phyloP scores from a whole-genome alignment of 2,888 invertebrate genomes.

The Entomobrya multifasciata region DNA sequence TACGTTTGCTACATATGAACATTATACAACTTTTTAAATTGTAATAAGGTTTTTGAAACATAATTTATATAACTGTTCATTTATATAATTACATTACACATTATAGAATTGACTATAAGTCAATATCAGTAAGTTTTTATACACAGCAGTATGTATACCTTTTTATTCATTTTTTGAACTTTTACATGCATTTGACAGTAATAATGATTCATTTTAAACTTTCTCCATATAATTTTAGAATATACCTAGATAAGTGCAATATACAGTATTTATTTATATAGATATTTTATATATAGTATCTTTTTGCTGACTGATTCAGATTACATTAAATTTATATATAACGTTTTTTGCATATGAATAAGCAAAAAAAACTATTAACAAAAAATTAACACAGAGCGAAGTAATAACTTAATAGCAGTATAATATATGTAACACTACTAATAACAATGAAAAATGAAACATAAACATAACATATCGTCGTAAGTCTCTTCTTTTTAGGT shows the following conservation, averaged over 20 bases:
- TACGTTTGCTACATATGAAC: too few species aligned
- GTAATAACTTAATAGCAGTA: neutral
- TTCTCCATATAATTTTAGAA: too few species aligned
- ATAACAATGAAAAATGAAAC: slow-evolving; percentile 19
- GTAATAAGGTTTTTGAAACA: too few species aligned
- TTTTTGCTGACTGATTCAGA: slow-evolving; percentile 25
- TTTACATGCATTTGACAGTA: slow-evolving; percentile 26
- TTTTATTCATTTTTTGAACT: slow-evolving; percentile 15
- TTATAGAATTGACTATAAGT: too few species aligned
- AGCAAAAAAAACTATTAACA: slow-evolving; percentile 16
- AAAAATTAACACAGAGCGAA: slow-evolving; percentile 24
- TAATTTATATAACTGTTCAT: too few species aligned
- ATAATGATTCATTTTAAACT: neutral
- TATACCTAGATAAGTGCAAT: too few species aligned
- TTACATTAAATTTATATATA: too few species aligned
- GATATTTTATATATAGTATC: neutral
- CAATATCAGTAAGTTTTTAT: too few species aligned
- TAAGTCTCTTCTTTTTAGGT: slow-evolving; percentile 38
- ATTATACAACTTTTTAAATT: too few species aligned
- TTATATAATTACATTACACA: too few species aligned
- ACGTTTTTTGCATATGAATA: slow-evolving; percentile 2
- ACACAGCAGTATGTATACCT: too few species aligned
- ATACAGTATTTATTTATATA: too few species aligned
- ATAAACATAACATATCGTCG: slow-evolving; percentile 4
- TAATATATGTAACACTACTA: neutral